Conservation (phyloP, 2,797 vertebrate genomes). For the Scomberomorus guttatus region DNA sequence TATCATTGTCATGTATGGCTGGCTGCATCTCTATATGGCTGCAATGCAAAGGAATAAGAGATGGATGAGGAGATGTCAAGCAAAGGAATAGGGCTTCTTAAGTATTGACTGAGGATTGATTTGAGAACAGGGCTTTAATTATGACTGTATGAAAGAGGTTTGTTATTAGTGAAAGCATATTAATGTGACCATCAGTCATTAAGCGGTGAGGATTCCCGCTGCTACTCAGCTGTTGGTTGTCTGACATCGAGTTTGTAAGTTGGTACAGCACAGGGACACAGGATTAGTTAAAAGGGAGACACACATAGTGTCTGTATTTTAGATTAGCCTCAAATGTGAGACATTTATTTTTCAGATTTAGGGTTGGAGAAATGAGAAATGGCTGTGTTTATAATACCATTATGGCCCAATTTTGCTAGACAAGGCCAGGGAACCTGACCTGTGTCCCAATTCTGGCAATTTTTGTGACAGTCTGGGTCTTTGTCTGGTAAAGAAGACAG, state of each 20-base stretch:
- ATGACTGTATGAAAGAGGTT: background rate
- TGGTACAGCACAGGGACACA: background rate
- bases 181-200: background rate
- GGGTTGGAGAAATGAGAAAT: background rate
- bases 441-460: constrained; percentile 49
- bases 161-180: background rate
- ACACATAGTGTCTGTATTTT: constrained; percentile 1
- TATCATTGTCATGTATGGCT: constrained; percentile 17
- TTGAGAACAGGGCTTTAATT: constrained; percentile 1
- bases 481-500: constrained; percentile 44
- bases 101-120: background rate
- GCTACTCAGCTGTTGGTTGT: background rate
- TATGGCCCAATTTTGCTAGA: constrained; percentile 21
- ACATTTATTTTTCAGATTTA: constrained; percentile 32
- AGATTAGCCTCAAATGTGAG: constrained; percentile 25
- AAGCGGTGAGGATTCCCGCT: background rate
- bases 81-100: background rate
- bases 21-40: constrained; percentile 3
- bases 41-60: background rate
- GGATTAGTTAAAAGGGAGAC: constrained; percentile 3
- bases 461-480: constrained; percentile 46
- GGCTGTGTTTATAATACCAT: constrained; percentile 19
- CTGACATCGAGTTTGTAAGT: constrained; percentile 5
- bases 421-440: constrained; percentile 22
- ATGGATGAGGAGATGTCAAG: background rate